Evolutionary conservation across 1,140 invertebrate genomes (phyloP), one percentile per base, ranked within the genome.

Genomic region (Ganaspis sp.): DNA sequence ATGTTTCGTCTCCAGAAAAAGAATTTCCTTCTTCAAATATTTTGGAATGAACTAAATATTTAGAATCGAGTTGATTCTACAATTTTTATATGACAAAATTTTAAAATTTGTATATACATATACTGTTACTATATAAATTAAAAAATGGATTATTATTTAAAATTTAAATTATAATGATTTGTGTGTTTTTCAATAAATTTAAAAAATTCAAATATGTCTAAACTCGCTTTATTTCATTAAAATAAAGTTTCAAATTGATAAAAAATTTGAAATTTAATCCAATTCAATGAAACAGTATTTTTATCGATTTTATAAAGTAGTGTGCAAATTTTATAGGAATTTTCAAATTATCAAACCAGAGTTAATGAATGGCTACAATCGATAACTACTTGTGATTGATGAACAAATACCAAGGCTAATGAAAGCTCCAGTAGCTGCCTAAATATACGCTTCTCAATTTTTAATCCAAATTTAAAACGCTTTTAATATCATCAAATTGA

Each of bases 361-460:
- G 26, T 4, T 6, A 64, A 64, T 64, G 58, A 64, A 64, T 5
- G 58, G 15, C 15, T 29, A 26, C 26, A 64, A 64, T 64, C 58
- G 58, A 64, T 64, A 23, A 26, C 21, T n/a, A 29, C 58, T 64
- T 15, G 58, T 64, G 58, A 64, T 64, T 64, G 26, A 64, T 64
- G 58, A 64, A 64, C 23, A 29, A 29, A 29, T 58, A 26, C 12
- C 58, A 64, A 29, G 26, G 58, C 23, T 29, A 29, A 64, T 64
- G 26, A 29, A 29, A n/a, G 12, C 23, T 29, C 11, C 15, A 26
- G 23, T 34, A 64, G 11, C 23, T 12, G 9, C 58, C 58, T 15
- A 29, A 64, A 6, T 1, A 3, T n/a, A n/a, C 12, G 11, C 21
- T 26, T 29, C 3, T n/a, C 12, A 45, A 29, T 29, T n/a, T 64